Evolutionary conservation across 2,888 invertebrate species (phyloP).

Genomic region (Nephrotoma appendiculata): DNA sequence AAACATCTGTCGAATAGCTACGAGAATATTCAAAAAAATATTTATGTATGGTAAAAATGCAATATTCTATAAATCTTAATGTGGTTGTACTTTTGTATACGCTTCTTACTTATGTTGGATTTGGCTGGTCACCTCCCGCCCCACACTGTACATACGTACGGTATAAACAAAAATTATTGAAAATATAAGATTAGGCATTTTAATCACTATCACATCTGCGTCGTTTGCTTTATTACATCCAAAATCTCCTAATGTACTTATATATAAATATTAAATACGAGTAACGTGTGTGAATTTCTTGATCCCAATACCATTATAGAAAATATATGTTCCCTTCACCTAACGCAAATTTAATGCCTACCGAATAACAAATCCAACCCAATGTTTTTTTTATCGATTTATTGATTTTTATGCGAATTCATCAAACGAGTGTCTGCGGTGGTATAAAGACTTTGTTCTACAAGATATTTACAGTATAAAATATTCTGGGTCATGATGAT

Average conservation of each 20-base stretch:
- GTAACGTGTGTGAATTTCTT: not conserved
- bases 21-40: not conserved
- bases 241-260: not conserved
- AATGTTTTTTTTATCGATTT: not conserved
- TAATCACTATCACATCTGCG: not conserved
- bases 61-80: not conserved
- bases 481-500: not conserved
- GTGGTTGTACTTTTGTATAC: not conserved
- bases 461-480: not conserved
- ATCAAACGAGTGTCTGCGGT: not conserved
- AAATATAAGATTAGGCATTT: not conserved
- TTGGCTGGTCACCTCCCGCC: too few relatives aligned
- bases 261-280: too few relatives aligned
- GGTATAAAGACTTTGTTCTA: not conserved
- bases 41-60: not conserved
- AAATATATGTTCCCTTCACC: not conserved
- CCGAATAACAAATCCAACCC: not conserved
- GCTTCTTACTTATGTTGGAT: not conserved
- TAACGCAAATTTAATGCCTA: not conserved
- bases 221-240: not conserved
- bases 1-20: not conserved
- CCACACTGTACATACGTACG: too few relatives aligned
- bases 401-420: not conserved
- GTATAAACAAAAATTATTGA: not conserved
- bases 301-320: not conserved